Base-by-base conservation (phyloP, 2,888 invertebrate genomes). In the Alitta virens region DNA sequence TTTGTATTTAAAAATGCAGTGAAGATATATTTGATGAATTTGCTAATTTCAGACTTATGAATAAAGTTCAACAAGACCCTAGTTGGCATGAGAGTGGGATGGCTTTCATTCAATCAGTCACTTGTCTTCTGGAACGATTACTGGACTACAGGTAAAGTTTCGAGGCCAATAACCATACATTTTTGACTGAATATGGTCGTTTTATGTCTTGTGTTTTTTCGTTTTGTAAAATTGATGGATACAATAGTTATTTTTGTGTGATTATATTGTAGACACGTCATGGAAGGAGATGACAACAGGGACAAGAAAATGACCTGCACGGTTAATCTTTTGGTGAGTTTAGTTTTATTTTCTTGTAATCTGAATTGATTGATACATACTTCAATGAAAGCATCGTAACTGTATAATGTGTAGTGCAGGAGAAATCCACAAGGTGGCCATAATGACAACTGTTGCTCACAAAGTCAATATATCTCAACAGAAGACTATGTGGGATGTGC, bases 251-350 rank as follows among this genome's bases (percentile, higher is more conserved):
- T 33, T 33, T 5, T 33, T 33, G 33, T 33, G 5, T 33, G 33
- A 33, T 33, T 33, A 5, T 33, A 18, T 46, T 63, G 5, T 55
- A 80, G 80, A 68, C 92, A 92, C 74, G 94, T 96, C 1, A 92
- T 94, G 85, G 93, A 94, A 79, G 94, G 94, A 18, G 94, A 95
- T 74, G 95, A 96, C 78, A 94, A 95, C 80, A 86, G 93, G 40
- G 94, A 95, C 79, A 96, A 95, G 79, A 86, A 94, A 64, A 96
- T 96, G 94, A 93, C 94, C 0, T 96, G 95, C 78, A 96, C 95
- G 2, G 94, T 95, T 61, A 96, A 96, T 83, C 85, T 97, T 68
- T 85, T 96, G 80, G 92, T 91, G 82, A 84, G 85, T 74, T 25
- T 23, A 18, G 24, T 9, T 21, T 23, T 49, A 21, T 18, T 18